Conservation (phyloP, 1,140 invertebrate genomes). For the Idris sp. region DNA sequence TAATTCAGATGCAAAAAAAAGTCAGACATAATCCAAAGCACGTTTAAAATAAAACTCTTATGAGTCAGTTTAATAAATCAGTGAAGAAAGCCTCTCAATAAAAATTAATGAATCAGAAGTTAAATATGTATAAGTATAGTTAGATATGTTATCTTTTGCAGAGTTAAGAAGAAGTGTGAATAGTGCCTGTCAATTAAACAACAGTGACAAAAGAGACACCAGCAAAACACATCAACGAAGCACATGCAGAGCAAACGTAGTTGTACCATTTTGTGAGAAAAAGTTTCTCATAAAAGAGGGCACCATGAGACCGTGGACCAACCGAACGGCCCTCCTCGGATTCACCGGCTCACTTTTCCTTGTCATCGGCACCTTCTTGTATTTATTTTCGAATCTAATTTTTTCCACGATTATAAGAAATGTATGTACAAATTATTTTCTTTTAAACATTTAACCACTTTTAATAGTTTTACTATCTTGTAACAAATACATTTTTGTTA, state of each 20-base stretch:
- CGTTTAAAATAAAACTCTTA: too few relatives aligned
- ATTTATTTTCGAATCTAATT: conserved; percentile 61
- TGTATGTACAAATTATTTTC: too few relatives aligned
- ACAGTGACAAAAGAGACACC: conserved; percentile 22
- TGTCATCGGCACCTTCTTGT: conserved; percentile 66
- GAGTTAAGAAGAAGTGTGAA: conserved; percentile 38
- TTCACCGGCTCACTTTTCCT: conserved; percentile 72
- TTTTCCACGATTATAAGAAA: conserved; percentile 66
- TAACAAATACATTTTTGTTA: too few relatives aligned
- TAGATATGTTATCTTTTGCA: conserved; percentile 60
- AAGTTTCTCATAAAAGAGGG: conserved; percentile 5
- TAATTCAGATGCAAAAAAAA: too few relatives aligned
- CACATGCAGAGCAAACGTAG: conserved; percentile 62
- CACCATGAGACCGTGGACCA: conserved; percentile 73
- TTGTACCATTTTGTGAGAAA: conserved; percentile 17
- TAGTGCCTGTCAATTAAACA: conserved; percentile 40
- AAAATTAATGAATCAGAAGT: conserved; percentile 7
- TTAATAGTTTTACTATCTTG: too few relatives aligned
- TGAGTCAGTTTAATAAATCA: conserved; percentile 37
- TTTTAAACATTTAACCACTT: too few relatives aligned
- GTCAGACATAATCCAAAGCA: too few relatives aligned
- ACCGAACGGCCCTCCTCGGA: conserved; percentile 67
- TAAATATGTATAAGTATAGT: conserved; percentile 8
- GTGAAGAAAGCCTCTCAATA: conserved; percentile 24
- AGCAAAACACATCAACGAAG: conserved; percentile 22